Percentiles rank a stretch among this genome's conserved stretches.
phyloP scores from a whole-genome alignment of 1,140 invertebrate genomes.

The Neocloeon triangulifer region DNA sequence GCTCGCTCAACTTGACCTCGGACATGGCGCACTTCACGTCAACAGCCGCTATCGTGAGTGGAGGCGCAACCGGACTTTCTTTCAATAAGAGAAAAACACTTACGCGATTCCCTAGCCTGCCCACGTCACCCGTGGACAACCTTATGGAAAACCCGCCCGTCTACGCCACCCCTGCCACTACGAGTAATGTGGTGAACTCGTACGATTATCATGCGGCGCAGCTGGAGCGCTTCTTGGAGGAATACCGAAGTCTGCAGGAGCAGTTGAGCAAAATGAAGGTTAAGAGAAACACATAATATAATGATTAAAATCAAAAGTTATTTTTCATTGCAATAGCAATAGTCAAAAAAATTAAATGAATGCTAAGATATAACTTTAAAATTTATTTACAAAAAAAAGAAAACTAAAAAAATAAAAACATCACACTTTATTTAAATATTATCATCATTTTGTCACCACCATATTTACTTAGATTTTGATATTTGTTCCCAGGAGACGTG shows the following conservation, averaged over 20 bases:
- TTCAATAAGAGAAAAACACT: neutral
- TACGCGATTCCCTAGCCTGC: conserved; percentile 14
- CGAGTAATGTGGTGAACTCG: conserved; percentile 20
- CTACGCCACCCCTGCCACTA: conserved; percentile 11
- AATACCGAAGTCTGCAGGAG: conserved; percentile 47
- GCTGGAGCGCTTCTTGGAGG: conserved; percentile 48
- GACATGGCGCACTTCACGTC: neutral
- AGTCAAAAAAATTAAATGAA: too few relatives aligned
- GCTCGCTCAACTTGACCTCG: conserved; percentile 9
- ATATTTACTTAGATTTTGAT: too few relatives aligned
- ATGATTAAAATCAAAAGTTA: too few relatives aligned
- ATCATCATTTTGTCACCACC: too few relatives aligned
- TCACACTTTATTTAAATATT: too few relatives aligned
- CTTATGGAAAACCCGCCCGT: conserved; percentile 13
- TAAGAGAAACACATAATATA: too few relatives aligned
- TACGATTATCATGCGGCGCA: conserved; percentile 55
- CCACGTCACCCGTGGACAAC: conserved; percentile 13
- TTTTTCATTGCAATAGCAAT: too few relatives aligned
- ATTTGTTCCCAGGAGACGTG: too few relatives aligned
- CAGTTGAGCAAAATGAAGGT: conserved; percentile 53
- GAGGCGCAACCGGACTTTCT: neutral
- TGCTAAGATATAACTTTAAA: too few relatives aligned
- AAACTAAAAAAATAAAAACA: too few relatives aligned
- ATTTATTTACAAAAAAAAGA: too few relatives aligned
- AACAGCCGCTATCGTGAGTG: neutral